Percentiles rank a stretch among this genome's conserved stretches.
Conservation (phyloP, 2,113 vertebrate genomes). For the Cepphus grylle region DNA sequence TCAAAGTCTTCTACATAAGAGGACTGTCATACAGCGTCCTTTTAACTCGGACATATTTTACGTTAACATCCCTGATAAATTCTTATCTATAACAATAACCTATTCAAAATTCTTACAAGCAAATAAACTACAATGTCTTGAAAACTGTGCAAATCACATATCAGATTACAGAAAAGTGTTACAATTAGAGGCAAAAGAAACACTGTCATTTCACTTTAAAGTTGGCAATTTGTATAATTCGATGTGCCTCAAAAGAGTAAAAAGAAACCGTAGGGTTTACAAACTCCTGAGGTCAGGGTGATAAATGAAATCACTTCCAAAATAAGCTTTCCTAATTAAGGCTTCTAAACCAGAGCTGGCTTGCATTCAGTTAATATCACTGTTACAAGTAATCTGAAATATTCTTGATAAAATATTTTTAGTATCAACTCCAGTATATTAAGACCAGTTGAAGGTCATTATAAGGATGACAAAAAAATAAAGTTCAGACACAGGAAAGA, state of each 20-base stretch:
- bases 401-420: constrained; percentile 73
- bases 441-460: constrained; percentile 55
- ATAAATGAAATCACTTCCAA: constrained; percentile 67
- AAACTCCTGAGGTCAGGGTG: constrained; percentile 13
- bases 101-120: not conserved
- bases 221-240: not conserved
- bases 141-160: not conserved
- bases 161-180: not conserved
- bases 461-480: not conserved
- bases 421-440: not conserved
- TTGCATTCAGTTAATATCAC: constrained; percentile 54
- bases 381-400: constrained; percentile 63
- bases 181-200: not conserved
- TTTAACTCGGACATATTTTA: not conserved
- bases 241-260: not conserved
- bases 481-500: not conserved
- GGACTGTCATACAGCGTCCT: not conserved
- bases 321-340: constrained; percentile 67
- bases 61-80: not conserved
- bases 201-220: not conserved
- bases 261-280: not conserved
- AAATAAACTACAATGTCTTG: not conserved
- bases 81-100: not conserved
- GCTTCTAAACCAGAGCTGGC: constrained; percentile 44
- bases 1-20: not conserved